Evolutionary conservation across 2,113 vertebrate species (phyloP).

Genomic region (Phalacrocorax carbo): DNA sequence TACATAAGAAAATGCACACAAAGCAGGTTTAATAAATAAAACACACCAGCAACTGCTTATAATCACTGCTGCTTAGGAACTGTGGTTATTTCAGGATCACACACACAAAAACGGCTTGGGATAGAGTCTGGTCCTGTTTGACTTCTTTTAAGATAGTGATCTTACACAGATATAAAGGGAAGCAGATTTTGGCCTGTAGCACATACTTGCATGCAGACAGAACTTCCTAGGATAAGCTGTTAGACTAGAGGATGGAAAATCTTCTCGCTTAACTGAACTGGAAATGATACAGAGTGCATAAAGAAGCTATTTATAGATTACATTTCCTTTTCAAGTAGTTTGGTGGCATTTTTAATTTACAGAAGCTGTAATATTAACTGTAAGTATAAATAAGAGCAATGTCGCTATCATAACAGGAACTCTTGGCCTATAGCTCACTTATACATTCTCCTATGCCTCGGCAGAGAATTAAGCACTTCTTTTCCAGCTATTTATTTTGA

Average conservation of each 20-base stretch:
- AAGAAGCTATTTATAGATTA: conserved; percentile 5
- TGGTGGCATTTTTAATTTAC: conserved; percentile 15
- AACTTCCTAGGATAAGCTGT: background rate
- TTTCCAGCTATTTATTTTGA: background rate
- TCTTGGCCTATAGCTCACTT: background rate
- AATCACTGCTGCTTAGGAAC: background rate
- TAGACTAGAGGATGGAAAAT: background rate
- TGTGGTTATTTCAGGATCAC: background rate
- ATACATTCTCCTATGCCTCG: background rate
- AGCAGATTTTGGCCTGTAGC: conserved; percentile 20
- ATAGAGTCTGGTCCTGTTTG: background rate
- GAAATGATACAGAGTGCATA: background rate
- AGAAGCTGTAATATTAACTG: background rate
- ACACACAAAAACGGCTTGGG: background rate
- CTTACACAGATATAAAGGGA: background rate
- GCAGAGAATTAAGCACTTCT: background rate
- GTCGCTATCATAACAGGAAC: background rate
- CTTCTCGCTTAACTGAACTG: background rate
- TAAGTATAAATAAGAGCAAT: background rate
- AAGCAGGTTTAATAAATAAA: background rate
- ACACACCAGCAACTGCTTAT: background rate
- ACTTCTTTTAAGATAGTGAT: background rate
- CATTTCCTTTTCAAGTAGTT: background rate
- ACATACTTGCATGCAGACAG: background rate
- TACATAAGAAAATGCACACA: background rate